A percentile compares a stretch with the other conserved stretches of the same genome.
phyloP scores from a whole-genome alignment of 2,888 invertebrate genomes.

The Girardia tigrina region DNA sequence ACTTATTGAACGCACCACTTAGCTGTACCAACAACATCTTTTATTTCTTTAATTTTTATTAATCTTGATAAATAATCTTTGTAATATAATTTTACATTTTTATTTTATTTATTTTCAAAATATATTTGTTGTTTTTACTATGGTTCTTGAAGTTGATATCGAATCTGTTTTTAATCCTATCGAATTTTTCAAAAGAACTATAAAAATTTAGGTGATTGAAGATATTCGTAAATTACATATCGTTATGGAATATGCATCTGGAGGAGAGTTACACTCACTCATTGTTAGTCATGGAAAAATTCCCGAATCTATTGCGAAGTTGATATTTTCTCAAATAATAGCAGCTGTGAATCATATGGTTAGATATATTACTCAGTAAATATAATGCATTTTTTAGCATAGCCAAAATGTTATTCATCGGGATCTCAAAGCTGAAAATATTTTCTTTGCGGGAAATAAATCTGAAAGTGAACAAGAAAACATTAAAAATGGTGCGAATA shows the following conservation, averaged over 20 bases:
- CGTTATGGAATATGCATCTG: conserved; percentile 63
- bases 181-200: no score
- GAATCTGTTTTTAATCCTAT: no score
- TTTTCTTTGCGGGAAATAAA: conserved; percentile 21
- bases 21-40: no score
- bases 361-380: conserved; percentile 36
- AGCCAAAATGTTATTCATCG: conserved; percentile 23
- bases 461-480: neutral
- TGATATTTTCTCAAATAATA: conserved; percentile 60
- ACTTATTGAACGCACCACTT: no score
- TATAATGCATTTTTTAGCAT: conserved; percentile 14
- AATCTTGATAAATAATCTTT: no score
- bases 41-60: no score
- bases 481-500: neutral
- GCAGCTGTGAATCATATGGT: conserved; percentile 65
- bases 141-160: no score
- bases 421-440: conserved; percentile 29
- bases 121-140: no score
- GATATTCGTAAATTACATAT: conserved; percentile 57
- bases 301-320: conserved; percentile 59
- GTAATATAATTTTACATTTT: no score
- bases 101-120: no score
- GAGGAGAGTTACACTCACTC: conserved; percentile 63
- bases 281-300: conserved; percentile 60
- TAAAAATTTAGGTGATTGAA: neutral